Evolutionary conservation across 2,797 vertebrate species (phyloP).

Genomic region (Borostomias antarcticus): DNA sequence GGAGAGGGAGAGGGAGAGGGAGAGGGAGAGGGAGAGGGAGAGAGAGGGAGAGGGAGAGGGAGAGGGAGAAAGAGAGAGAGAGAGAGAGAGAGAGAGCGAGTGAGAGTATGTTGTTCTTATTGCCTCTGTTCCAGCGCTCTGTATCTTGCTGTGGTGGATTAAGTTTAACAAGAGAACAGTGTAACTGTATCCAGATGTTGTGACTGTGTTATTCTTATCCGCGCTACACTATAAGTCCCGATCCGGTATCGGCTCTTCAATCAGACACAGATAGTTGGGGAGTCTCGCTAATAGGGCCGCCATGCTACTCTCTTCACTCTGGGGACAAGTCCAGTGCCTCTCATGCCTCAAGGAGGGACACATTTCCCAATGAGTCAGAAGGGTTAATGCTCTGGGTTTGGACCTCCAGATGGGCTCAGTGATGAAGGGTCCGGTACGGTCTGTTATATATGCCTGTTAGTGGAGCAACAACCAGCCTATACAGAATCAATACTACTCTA

Average conservation of each 20-base stretch:
- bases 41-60: no score
- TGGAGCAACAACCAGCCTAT: neutral
- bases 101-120: conserved; percentile 10
- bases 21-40: no score
- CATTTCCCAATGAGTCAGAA: no score
- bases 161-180: conserved; percentile 28
- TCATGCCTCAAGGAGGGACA: no score
- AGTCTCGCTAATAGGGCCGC: neutral
- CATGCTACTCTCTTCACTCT: no score
- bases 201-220: neutral
- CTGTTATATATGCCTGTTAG: neutral
- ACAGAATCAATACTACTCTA: conserved; percentile 56
- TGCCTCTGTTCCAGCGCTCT: neutral
- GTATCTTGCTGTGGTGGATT: conserved; percentile 41
- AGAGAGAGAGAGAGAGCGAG: conserved; percentile 25
- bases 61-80: conserved; percentile 32
- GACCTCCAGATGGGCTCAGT: neutral
- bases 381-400: no score
- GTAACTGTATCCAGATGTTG: neutral
- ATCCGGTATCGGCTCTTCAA: neutral
- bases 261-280: neutral
- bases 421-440: neutral
- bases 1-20: no score
- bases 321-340: no score
- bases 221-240: neutral